Base-by-base conservation (phyloP, 2,797 vertebrate species). In the Coreius guichenoti region DNA sequence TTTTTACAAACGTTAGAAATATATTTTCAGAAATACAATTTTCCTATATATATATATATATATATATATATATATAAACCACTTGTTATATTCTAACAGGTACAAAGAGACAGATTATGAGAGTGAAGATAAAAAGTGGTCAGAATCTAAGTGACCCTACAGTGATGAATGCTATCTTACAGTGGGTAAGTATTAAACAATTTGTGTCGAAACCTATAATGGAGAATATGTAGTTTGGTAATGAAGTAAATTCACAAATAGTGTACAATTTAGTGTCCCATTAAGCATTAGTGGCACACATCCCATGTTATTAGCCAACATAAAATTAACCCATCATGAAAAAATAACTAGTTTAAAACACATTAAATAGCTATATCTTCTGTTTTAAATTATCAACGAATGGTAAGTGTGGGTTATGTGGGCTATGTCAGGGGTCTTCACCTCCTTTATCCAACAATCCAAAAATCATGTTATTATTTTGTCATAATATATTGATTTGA, bases 111-210 rank as follows among this genome's bases (percentile, higher is more conserved):
- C 68, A 81, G 26, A 47, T 81, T n/a, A 1, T 86, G 6, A 86
- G 69, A 33, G 1, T 86, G 70, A 17, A 23, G 19, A n/a, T 86
- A 9, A 51, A 54, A 67, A 45, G 58, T 36, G 31, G 1, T 47
- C 79, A 47, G 12, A 43, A 75, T n/a, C 12, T 69, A 7, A 81
- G 76, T 47, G 26, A 56, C 7, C 70, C 78, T 58, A 26, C 13
- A 68, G n/a, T 81, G 70, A 68, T 43, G 31, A 19, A 51, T 0
- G 5, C 2, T 19, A 33, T 69, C 33, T 58, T 76, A 43, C 45
- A 75, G 6, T 56, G 39, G 70, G 84, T 86, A 54, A 69, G 84
- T 31, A 51, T 68, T 33, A 80, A 80, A 78, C 7, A 0, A 58
- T 39, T 39, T 47, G 4, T 11, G 21, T 43, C 26, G 5, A 77